These are phyloP conservation scores for Aramus guarauna DNA, from an alignment of 2,113 vertebrate species.

Conservation along the genomic window DNA sequence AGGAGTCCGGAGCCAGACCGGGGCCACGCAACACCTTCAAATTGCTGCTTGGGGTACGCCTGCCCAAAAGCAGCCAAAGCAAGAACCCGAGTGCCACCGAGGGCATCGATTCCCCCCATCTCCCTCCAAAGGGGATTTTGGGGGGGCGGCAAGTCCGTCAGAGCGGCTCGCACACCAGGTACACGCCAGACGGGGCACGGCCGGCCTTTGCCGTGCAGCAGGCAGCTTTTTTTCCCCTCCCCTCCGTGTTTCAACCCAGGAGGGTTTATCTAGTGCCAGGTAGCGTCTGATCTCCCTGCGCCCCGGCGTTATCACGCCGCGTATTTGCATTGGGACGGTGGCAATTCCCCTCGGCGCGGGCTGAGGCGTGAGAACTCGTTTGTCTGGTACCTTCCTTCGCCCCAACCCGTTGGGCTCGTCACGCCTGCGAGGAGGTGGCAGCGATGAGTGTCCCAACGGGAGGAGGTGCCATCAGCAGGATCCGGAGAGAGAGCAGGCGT, in stretches of 20 bases:
- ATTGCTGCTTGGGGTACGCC: not conserved
- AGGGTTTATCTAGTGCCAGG: not conserved
- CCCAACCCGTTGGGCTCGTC: not conserved
- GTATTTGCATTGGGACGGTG: constrained; percentile 34
- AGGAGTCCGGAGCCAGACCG: accelerated
- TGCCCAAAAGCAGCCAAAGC: not conserved
- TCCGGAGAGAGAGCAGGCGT: not conserved
- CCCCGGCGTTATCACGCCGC: not conserved
- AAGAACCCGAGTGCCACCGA: not conserved
- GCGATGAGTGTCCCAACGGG: not conserved
- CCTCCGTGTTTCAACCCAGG: accelerated
- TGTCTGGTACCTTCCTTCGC: not conserved
- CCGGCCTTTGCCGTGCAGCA: accelerated
- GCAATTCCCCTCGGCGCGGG: not conserved
- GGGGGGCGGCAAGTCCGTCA: accelerated
- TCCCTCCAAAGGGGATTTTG: not conserved
- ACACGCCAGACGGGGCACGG: accelerated
- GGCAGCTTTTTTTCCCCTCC: not conserved
- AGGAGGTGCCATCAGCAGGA: not conserved
- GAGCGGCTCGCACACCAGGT: not conserved
- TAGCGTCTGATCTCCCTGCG: not conserved
- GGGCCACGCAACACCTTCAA: not conserved
- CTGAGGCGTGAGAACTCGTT: not conserved
- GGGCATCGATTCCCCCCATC: no score
- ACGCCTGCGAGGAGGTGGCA: not conserved